Percentiles rank a stretch among this genome's conserved stretches.
These are phyloP conservation scores for Poeciliopsis gracilis DNA, from an alignment of 2,797 vertebrate species.

Conservation along the genomic window DNA sequence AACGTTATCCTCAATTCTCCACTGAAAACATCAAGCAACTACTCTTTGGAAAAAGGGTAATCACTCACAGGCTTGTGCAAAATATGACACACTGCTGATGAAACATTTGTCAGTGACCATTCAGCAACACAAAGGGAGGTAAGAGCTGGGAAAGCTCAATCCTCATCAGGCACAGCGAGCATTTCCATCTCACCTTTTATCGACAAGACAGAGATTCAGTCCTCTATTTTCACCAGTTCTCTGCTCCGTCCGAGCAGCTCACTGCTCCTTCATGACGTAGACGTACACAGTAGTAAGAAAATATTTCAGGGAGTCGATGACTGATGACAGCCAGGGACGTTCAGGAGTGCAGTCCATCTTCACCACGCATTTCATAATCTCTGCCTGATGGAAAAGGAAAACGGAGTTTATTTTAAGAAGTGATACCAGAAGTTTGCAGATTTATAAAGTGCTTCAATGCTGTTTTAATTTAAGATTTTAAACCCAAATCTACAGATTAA, in stretches of 20 bases:
- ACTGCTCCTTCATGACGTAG: slow-evolving; percentile 89
- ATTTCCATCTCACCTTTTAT: slow-evolving; percentile 20
- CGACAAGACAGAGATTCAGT: slow-evolving; percentile 33
- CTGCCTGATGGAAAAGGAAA: slow-evolving; percentile 63
- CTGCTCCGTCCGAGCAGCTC: slow-evolving; percentile 74
- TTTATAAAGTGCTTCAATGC: not conserved
- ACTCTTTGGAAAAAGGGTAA: slow-evolving; percentile 67
- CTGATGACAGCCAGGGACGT: slow-evolving; percentile 87
- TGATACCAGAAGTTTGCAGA: not conserved
- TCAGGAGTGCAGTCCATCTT: slow-evolving; percentile 84
- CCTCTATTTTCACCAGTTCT: slow-evolving; percentile 63
- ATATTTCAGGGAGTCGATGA: slow-evolving; percentile 87
- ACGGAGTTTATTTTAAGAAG: not conserved
- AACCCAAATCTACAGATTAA: not conserved
- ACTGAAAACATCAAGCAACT: slow-evolving; percentile 25
- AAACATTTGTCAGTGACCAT: slow-evolving; percentile 56
- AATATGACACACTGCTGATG: slow-evolving; percentile 47
- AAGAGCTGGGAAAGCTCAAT: slow-evolving; percentile 25
- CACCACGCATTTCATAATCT: slow-evolving; percentile 93
- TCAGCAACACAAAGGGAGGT: slow-evolving; percentile 36
- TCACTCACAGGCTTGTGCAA: slow-evolving; percentile 38
- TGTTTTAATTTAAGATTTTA: not conserved
- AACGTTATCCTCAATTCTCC: not conserved
- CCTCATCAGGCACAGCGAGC: slow-evolving; percentile 8
- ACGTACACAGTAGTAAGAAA: slow-evolving; percentile 91